Conservation (phyloP, 1,140 invertebrate genomes). For the Physella acuta region DNA sequence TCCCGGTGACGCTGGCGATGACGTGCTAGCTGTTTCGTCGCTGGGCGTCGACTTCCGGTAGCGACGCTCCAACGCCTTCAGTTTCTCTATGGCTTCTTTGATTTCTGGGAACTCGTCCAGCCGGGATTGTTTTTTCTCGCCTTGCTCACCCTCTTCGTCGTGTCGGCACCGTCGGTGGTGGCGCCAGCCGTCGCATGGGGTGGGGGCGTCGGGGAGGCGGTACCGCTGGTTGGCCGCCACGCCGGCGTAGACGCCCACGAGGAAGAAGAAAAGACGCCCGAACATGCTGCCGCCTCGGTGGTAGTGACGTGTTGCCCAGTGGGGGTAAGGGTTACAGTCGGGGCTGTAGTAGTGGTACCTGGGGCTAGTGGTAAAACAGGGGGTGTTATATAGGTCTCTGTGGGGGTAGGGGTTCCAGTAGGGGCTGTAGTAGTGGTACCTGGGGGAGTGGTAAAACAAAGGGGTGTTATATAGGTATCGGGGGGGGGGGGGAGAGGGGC, state of each 20-base stretch:
- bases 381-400: too few relatives aligned
- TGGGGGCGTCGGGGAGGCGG: neutral
- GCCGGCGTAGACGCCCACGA: conserved; percentile 7
- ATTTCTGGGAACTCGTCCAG: neutral
- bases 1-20: too few relatives aligned
- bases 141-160: neutral
- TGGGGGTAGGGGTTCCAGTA: too few relatives aligned
- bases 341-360: neutral
- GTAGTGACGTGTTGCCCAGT: neutral
- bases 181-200: neutral
- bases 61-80: conserved; percentile 6
- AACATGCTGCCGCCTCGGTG: conserved; percentile 5
- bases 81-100: neutral
- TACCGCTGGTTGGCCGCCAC: conserved; percentile 1
- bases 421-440: too few relatives aligned
- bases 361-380: too few relatives aligned
- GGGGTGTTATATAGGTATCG: too few relatives aligned
- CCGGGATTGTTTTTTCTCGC: neutral
- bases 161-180: neutral
- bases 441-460: too few relatives aligned
- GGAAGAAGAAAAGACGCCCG: conserved; percentile 2
- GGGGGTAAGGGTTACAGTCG: neutral
- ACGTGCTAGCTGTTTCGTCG: too few relatives aligned
- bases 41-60: neutral
- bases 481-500: too few relatives aligned